Conservation (phyloP, 2,888 invertebrate species). For the Hypercompe scribonia region DNA sequence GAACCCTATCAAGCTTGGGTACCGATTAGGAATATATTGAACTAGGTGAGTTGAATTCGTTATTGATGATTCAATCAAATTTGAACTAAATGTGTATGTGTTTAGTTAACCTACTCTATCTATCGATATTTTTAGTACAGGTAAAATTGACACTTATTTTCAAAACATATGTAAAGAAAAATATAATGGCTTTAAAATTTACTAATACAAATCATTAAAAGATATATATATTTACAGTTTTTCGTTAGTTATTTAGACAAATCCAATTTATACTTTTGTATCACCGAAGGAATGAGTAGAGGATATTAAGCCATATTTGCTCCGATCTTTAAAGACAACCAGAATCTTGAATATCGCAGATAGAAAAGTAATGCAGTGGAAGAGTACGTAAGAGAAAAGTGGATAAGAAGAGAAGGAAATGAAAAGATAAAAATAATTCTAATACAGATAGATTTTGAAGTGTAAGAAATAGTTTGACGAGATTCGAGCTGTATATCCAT, state of each 20-base stretch:
- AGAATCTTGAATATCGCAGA: neutral
- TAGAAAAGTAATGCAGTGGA: neutral
- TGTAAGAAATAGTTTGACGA: neutral
- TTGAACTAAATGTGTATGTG: constrained; percentile 42
- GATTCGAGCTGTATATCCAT: neutral
- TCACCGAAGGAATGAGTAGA: too few relatives aligned
- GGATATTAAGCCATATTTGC: neutral
- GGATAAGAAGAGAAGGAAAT: neutral
- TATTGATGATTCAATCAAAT: constrained; percentile 65
- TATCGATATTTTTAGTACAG: neutral
- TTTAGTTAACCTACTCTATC: constrained; percentile 11
- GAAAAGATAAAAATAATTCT: neutral
- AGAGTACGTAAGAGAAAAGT: too few relatives aligned
- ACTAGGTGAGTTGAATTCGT: constrained; percentile 62
- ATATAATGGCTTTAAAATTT: too few relatives aligned
- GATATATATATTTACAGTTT: too few relatives aligned
- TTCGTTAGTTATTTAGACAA: too few relatives aligned
- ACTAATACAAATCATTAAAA: too few relatives aligned
- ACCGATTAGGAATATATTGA: constrained; percentile 68
- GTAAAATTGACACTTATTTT: neutral
- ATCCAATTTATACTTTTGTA: too few relatives aligned
- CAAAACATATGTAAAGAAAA: neutral
- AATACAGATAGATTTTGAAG: neutral
- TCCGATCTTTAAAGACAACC: neutral
- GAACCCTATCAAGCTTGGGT: constrained; percentile 48